A percentile compares a stretch with the other conserved stretches of the same genome.
Conservation (phyloP, 2,797 vertebrate genomes). For the Syngnathus acus region DNA sequence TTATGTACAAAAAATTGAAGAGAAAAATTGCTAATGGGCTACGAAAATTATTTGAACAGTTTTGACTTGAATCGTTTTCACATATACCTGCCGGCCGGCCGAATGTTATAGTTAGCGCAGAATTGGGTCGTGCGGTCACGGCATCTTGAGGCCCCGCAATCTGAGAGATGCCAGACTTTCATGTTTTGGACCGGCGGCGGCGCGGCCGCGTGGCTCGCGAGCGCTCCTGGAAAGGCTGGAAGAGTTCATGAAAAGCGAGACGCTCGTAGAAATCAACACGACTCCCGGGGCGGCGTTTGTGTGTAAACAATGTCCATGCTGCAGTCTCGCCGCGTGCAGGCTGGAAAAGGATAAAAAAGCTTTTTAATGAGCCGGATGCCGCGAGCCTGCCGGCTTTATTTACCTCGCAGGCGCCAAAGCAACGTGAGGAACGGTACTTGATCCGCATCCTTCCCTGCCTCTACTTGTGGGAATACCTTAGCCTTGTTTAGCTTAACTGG, state of each 20-base stretch:
- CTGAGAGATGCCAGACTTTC: not conserved
- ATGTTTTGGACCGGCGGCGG: not conserved
- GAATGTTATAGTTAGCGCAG: not conserved
- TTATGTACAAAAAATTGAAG: no score
- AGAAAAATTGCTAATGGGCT: no score
- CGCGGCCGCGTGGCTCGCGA: not conserved
- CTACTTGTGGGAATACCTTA: conserved; percentile 66
- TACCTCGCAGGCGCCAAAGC: conserved; percentile 29
- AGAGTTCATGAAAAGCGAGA: conserved; percentile 61
- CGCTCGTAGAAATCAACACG: conserved; percentile 66
- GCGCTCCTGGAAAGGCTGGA: conserved; percentile 50
- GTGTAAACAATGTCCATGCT: conserved; percentile 70
- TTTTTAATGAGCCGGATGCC: conserved; percentile 71
- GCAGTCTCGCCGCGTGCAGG: conserved; percentile 53
- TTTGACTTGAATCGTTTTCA: not conserved
- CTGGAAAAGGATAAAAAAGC: conserved; percentile 66
- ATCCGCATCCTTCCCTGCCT: conserved; percentile 51
- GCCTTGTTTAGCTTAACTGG: conserved; percentile 68
- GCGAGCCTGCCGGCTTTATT: conserved; percentile 62
- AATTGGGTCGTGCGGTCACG: not conserved
- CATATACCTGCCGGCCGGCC: not conserved
- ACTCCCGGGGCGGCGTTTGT: conserved; percentile 69
- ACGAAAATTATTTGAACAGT: no score
- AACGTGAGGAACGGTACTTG: conserved; percentile 51
- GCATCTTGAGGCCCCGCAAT: not conserved